Evolutionary conservation across 2,888 invertebrate species (phyloP).

Genomic region (Latrodectus elegans): DNA sequence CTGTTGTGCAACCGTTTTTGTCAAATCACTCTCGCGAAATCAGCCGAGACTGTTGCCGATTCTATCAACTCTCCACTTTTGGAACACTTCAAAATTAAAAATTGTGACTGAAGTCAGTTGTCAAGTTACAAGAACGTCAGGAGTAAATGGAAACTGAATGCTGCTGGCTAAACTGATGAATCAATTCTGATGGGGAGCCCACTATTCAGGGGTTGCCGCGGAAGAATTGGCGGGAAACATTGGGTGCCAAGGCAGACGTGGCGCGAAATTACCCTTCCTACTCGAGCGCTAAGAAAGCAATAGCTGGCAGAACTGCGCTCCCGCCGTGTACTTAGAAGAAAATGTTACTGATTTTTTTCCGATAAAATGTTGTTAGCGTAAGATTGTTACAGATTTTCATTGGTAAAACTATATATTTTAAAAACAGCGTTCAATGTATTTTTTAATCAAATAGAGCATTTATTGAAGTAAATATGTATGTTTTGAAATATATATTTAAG

Average conservation of each 20-base stretch:
- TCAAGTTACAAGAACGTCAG: constrained; percentile 24
- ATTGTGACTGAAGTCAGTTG: constrained; percentile 23
- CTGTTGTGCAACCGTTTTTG: not conserved
- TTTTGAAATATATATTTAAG: too few species aligned
- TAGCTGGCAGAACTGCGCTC: too few species aligned
- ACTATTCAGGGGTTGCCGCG: constrained; percentile 52
- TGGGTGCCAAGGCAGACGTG: not conserved
- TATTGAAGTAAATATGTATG: too few species aligned
- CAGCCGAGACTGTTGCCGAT: not conserved
- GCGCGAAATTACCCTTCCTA: not conserved
- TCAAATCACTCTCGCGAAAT: not conserved
- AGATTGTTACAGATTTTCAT: too few species aligned
- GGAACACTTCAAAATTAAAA: not conserved
- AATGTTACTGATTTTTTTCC: too few species aligned
- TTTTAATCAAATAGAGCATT: too few species aligned
- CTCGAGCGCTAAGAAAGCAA: too few species aligned
- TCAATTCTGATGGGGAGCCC: constrained; percentile 64
- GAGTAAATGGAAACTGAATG: constrained; percentile 40
- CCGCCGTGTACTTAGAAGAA: too few species aligned
- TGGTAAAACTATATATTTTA: too few species aligned
- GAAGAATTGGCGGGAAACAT: constrained; percentile 27
- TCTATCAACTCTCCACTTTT: not conserved
- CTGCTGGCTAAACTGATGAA: constrained; percentile 60
- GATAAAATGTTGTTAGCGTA: too few species aligned
- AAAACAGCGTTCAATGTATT: too few species aligned